phyloP scores from a whole-genome alignment of 1,140 invertebrate genomes.

The Drosophila ficusphila region DNA sequence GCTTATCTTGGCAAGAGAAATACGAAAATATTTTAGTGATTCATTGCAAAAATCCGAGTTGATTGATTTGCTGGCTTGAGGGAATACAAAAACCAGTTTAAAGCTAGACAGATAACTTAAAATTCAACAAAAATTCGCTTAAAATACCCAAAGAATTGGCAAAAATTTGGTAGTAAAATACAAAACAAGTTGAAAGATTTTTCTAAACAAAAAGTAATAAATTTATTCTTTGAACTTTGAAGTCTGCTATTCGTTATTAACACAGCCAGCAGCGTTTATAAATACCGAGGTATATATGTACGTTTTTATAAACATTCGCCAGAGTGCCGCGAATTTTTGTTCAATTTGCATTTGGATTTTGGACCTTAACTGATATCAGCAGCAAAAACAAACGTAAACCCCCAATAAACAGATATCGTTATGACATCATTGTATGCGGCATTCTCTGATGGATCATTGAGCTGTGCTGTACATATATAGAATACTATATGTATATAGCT shows the following conservation, averaged over 20 bases:
- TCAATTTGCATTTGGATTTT: slow-evolving; percentile 58
- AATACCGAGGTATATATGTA: neutral
- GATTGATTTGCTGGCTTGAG: slow-evolving; percentile 29
- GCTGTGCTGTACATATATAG: slow-evolving; percentile 12
- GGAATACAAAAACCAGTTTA: slow-evolving; percentile 14
- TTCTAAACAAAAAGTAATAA: neutral
- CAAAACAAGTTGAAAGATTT: neutral
- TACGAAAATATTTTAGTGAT: slow-evolving; percentile 18
- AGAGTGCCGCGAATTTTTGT: neutral
- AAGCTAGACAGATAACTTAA: neutral
- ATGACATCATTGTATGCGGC: slow-evolving; percentile 58
- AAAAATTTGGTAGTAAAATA: neutral
- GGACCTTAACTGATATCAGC: slow-evolving; percentile 50
- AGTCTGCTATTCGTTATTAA: neutral
- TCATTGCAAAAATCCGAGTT: slow-evolving; percentile 20
- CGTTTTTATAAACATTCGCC: slow-evolving; percentile 15
- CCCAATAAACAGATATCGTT: slow-evolving; percentile 24
- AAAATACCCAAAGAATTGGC: too few relatives aligned
- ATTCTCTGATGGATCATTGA: slow-evolving; percentile 52
- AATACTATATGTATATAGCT: neutral
- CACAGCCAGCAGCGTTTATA: neutral
- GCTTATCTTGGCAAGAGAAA: neutral
- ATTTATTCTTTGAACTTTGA: slow-evolving; percentile 20
- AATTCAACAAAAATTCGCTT: neutral
- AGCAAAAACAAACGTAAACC: slow-evolving; percentile 17